Evolutionary conservation across 2,113 vertebrate genomes (phyloP), one percentile per base, ranked within the genome.

Genomic region (Pteropus alecto): DNA sequence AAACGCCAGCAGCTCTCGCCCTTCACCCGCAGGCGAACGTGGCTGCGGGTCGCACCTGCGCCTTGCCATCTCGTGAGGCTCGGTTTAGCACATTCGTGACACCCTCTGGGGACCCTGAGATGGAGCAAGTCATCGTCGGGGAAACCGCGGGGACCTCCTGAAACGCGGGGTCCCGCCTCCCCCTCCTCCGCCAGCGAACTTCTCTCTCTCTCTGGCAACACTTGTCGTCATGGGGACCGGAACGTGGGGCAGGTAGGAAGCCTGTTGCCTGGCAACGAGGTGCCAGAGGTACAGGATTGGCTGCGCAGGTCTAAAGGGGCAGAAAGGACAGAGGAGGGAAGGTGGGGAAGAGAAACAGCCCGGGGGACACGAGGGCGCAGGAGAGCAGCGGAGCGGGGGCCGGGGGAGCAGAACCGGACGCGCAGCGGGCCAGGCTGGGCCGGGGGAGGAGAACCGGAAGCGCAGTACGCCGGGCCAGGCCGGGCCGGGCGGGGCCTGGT

Each of bases 231-330:
- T 96, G 97, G 96, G 93, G 97, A 98, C 95, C 28, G 82, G 95
- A 94, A 98, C 82, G 95, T 95, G 93, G 83, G 65, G 92, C 92
- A 97, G 97, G 97, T 98, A 97, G 97, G 90, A 96, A 98, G 96
- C 86, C 92, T 60, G 97, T 97, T 97, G 96, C 95, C 92, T 88
- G 87, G 58, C 96, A 94, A 98, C 91, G 1, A 4, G 2, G 51
- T 81, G 77, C 63, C 82, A 92, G 92, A 74, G 41, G 54, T 67
- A 83, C 77, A 73, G 82, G 97, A 97, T 96, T 93, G 94, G 93
- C 87, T 97, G 61, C 43, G 8, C 18, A 48, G 87, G 95, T 87
- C 96, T 77, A 84, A 60, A 90, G 74, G 93, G 97, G 92, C 85
- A 82, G 79, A 77, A 78, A 83, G 71, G 97, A 95, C 43, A 81